A percentile compares a stretch with the other conserved stretches of the same genome.
These are phyloP conservation scores for Cavia aperea DNA, from an alignment of 2,113 vertebrate genomes.

Conservation along the genomic window DNA sequence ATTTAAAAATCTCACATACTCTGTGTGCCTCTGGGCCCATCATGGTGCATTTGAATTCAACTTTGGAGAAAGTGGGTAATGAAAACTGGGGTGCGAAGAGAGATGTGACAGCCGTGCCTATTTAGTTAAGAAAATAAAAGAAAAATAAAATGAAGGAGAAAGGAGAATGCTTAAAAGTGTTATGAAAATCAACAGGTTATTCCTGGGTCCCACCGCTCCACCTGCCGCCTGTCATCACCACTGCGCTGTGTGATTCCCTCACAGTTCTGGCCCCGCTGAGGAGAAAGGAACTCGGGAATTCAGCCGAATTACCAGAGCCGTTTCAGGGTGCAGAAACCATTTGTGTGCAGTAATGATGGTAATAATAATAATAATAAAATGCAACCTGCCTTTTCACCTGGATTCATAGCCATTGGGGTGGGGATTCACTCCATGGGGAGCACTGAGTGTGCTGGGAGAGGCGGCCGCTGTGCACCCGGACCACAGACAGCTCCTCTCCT, in stretches of 20 bases:
- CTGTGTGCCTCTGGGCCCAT: not conserved
- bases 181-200: not conserved
- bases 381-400: not conserved
- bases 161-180: not conserved
- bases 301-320: not conserved
- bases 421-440: not conserved
- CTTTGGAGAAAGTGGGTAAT: not conserved
- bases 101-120: not conserved
- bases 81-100: not conserved
- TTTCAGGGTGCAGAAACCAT: not conserved
- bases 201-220: rapidly evolving
- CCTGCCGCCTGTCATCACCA: rapidly evolving
- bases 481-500: constrained; percentile 36
- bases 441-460: not conserved
- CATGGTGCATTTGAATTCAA: not conserved
- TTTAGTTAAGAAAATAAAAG: not conserved
- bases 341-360: not conserved
- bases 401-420: not conserved
- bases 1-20: not conserved
- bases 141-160: not conserved
- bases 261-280: rapidly evolving
- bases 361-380: not conserved
- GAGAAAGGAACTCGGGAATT: not conserved
- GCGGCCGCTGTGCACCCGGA: no score
- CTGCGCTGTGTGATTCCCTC: no score